Percentiles rank a stretch among this genome's conserved stretches.
phyloP scores from a whole-genome alignment of 1,140 invertebrate genomes.

The Thaumatotibia leucotreta region DNA sequence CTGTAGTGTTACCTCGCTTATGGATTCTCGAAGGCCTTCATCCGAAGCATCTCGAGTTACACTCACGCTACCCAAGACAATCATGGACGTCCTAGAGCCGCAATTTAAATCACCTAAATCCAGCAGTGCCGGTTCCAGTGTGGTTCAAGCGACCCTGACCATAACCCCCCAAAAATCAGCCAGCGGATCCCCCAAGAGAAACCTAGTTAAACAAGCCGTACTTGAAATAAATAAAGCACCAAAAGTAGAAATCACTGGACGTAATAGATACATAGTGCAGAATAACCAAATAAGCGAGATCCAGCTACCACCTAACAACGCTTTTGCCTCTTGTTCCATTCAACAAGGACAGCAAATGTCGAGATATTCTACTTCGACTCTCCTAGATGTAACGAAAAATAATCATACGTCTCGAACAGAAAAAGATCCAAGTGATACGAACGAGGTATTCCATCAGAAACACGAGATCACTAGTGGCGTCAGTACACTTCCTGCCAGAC shows the following conservation, averaged over 20 bases:
- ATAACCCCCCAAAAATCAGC: constrained; percentile 69
- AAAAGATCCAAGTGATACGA: constrained; percentile 48
- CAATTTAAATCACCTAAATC: constrained; percentile 58
- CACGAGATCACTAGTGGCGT: constrained; percentile 65
- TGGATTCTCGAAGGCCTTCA: constrained; percentile 73
- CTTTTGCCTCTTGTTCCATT: constrained; percentile 64
- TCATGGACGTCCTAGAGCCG: constrained; percentile 68
- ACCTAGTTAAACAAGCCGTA: constrained; percentile 68
- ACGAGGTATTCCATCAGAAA: constrained; percentile 51
- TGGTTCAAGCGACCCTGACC: constrained; percentile 71
- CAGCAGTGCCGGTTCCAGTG: constrained; percentile 28
- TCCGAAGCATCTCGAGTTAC: constrained; percentile 73
- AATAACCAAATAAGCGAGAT: constrained; percentile 76
- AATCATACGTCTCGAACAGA: constrained; percentile 38
- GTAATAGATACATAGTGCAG: constrained; percentile 73
- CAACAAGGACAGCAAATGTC: constrained; percentile 74
- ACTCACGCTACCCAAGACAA: constrained; percentile 64
- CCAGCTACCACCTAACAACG: constrained; percentile 64
- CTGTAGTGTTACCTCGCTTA: constrained; percentile 66
- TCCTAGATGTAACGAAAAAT: constrained; percentile 67
- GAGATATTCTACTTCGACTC: constrained; percentile 78
- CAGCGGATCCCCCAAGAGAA: constrained; percentile 65
- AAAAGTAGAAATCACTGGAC: constrained; percentile 66
- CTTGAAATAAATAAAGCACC: constrained; percentile 63
- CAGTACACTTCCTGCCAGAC: constrained; percentile 80